Evolutionary conservation across 2,888 invertebrate genomes (phyloP), one percentile per base, ranked within the genome.

Genomic region (Trichopoda pennipes): DNA sequence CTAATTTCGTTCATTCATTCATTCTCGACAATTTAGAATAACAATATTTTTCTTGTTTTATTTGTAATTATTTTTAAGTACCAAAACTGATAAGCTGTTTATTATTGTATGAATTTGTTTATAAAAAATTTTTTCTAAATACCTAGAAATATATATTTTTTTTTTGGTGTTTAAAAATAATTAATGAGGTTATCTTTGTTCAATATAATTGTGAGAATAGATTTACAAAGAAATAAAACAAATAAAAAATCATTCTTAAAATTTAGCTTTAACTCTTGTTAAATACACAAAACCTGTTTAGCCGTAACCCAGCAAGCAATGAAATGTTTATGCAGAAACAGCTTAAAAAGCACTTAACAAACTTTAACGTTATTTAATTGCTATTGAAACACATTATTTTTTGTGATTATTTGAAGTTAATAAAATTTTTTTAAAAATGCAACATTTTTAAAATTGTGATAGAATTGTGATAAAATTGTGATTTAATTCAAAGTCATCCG

Each of bases 181-280:
- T 70, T 63, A 77, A 69, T 73, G 72, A 70, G 81, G 81, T 81
- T 81, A 81, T 78, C 81, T 68, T 21, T 53, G 49, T 68, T 72
- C 42, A 53, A 38, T 35, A 35, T 38, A 32, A 47, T 44, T 51
- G 58, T 47, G 60, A 66, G 72, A 42, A 55, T 17, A 14, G 19
- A 75, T 64, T 80, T 75, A 44, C 35, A 44, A 69, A 58, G 12
- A 61, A 60, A 56, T 42, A 44, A 44, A 44, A 44, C 42, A n/a
- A 38, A 12, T 38, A 12, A 38, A 38, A 38, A 38, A 1, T 38
- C 8, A 35, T 35, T 35, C 35, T 38, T 38, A 12, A 38, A 12
- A 12, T 38, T 38, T 38, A 38, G 38, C 10, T 38, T 38, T 44
- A n/a, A n/a, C 16, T 44, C 16, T 44, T 44, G 42, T 6, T 14